Base-by-base conservation (phyloP, 1,140 invertebrate species). In the Drosophila neocordata region DNA sequence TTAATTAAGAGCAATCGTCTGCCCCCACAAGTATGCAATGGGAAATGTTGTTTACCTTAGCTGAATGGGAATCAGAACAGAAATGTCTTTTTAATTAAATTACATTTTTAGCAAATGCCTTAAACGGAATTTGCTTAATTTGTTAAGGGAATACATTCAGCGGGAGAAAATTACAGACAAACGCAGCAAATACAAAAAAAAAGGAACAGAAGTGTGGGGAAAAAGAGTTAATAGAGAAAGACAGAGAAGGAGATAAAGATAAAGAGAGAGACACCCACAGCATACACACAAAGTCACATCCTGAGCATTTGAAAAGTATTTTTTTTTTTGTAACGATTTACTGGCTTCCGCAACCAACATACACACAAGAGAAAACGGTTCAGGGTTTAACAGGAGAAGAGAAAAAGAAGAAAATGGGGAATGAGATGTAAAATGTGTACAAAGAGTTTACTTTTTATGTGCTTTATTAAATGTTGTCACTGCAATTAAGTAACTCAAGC, bases 11-110 rank as follows among this genome's bases (percentile, higher is more conserved):
- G 51, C 77, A 48, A 48, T 48, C 18, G 41, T 48, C 15, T 20
- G 41, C 52, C 31, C 64, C 78, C 69, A 44, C 58, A 88, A 66
- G 67, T 71, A 87, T 77, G 69, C 73, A 70, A 69, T 24, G 48
- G 11, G 53, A 56, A 51, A n/a, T 18, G 27, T 31, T 12, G 12
- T 51, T 64, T 68, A 62, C 61, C 48, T 65, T 20, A 27, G 35
- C 61, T 31, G 27, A 31, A 31, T 41, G 37, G 61, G 20, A 62
- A 59, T 59, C 61, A 65, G 59, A 44, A 58, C 73, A 41, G 27
- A 64, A 67, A 81, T 69, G 77, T 81, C 55, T 73, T 87, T 81
- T 87, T 81, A 84, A 87, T 84, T 85, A 80, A 84, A 81, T 85
- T 84, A 81, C 41, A 48, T 48, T 84, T 77, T 68, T 52, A 69